Evolutionary conservation across 2,888 invertebrate species (phyloP).

Genomic region (Boloria selene): DNA sequence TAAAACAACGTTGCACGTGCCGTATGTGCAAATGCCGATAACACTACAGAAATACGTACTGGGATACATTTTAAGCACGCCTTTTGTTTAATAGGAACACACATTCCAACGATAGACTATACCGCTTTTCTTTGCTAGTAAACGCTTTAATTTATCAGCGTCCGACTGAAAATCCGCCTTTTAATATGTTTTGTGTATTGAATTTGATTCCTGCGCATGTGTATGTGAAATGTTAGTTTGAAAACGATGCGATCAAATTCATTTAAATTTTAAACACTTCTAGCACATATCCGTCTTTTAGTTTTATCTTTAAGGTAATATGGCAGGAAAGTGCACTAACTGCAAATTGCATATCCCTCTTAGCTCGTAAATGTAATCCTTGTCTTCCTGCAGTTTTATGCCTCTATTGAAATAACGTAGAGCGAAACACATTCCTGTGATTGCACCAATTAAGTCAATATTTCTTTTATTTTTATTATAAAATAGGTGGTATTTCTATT

Average conservation of each 20-base stretch:
- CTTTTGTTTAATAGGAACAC: slow-evolving; percentile 40
- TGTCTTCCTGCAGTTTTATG: slow-evolving; percentile 65
- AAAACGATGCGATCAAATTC: slow-evolving; percentile 36
- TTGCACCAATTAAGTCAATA: slow-evolving; percentile 30
- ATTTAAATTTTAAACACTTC: slow-evolving; percentile 46
- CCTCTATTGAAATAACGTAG: slow-evolving; percentile 54
- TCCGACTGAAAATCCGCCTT: slow-evolving; percentile 26
- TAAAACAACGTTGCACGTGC: slow-evolving; percentile 41
- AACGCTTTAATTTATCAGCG: slow-evolving; percentile 33
- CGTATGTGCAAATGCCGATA: slow-evolving; percentile 40
- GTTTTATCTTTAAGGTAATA: slow-evolving; percentile 58
- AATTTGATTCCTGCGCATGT: not conserved
- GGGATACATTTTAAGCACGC: slow-evolving; percentile 40
- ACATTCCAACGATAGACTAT: slow-evolving; percentile 37
- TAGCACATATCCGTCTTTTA: slow-evolving; percentile 57
- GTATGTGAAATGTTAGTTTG: slow-evolving; percentile 37
- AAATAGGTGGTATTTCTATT: slow-evolving; percentile 7
- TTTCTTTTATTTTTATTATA: slow-evolving; percentile 1
- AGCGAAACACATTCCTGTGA: slow-evolving; percentile 37
- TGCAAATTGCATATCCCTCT: slow-evolving; percentile 66
- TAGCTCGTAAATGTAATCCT: slow-evolving; percentile 63
- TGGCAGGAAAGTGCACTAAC: slow-evolving; percentile 67
- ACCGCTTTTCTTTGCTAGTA: slow-evolving; percentile 33
- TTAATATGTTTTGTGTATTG: slow-evolving; percentile 18
- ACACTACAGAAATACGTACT: slow-evolving; percentile 39